Evolutionary conservation across 2,113 vertebrate genomes (phyloP), one percentile per base, ranked within the genome.

Genomic region (Trichomycterus rosablanca): DNA sequence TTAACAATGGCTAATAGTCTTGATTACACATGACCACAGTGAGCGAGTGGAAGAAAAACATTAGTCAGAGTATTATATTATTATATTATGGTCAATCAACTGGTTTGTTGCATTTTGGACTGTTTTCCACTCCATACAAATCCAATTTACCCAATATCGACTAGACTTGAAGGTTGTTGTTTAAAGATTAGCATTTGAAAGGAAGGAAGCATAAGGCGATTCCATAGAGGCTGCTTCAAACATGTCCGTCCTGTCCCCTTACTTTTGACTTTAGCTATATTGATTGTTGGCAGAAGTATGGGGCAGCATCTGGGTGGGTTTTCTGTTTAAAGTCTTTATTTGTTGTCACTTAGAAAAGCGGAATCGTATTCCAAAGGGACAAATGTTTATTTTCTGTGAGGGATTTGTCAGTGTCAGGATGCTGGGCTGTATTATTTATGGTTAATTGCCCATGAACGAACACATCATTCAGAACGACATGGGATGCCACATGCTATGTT

Each of bases 241-340:
- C 14, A 10, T 30, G 16, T 24, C n/a, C 5, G 4, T 23, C n/a
- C 37, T 14, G 15, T 12, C 56, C 32, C 18, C 23, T 7, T 22
- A 23, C n/a, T 60, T 40, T 54, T 50, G 11, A 48, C 48, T 66
- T 71, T 62, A 39, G 49, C 35, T 0, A 6, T 65, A 71, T 71
- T 59, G 74, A 68, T 73, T 61, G 40, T 23, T 3, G 3, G 7
- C 39, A 18, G 48, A 10, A n/a, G 37, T 53, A 24, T 7, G 14
- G 44, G 61, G 54, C 14, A 52, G 34, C 32, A 16, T 35, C 16
- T 40, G 40, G 60, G 40, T 19, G 44, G 51, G n/a, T 15, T 58
- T 63, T 53, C 14, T 7, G 54, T 23, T 40, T 1, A 58, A 63
- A 59, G 48, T 59, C 24, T 53, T 64, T 46, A 44, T 59, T 48